Evolutionary conservation across 2,888 invertebrate species (phyloP).

Genomic region (Mycalesis mineus): DNA sequence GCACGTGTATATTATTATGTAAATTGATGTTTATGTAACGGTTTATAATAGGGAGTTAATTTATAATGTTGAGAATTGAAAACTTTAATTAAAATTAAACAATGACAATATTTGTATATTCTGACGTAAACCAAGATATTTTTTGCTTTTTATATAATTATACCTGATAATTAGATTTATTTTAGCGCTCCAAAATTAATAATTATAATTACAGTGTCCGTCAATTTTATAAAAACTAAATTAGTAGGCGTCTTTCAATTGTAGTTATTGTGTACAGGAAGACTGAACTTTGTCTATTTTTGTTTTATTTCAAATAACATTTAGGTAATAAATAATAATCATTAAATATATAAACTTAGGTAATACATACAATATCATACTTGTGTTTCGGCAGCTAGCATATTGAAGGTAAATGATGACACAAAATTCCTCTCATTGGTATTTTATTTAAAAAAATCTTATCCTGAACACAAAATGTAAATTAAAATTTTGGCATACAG

Average conservation of each 20-base stretch:
- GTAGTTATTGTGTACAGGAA: conserved; percentile 42
- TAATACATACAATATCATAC: conserved; percentile 5
- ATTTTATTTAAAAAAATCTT: too few relatives aligned
- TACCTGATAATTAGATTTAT: not conserved
- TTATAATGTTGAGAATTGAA: conserved; percentile 12
- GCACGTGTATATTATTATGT: not conserved
- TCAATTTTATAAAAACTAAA: conserved; percentile 35
- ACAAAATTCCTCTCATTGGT: not conserved
- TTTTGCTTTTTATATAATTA: not conserved
- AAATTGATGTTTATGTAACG: conserved; percentile 4
- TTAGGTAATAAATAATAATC: not conserved
- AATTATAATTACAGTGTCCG: conserved; percentile 5
- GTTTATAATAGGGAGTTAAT: conserved; percentile 8
- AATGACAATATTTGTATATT: conserved; percentile 19
- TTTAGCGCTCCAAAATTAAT: not conserved
- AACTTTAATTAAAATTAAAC: conserved; percentile 10
- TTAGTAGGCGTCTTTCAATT: conserved; percentile 27
- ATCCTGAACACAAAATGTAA: too few relatives aligned
- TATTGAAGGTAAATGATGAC: not conserved
- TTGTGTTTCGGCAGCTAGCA: not conserved
- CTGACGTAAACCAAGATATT: not conserved
- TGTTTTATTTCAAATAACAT: conserved; percentile 6
- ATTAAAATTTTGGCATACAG: too few relatives aligned
- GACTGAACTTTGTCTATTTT: conserved; percentile 34
- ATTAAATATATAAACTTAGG: not conserved